A percentile compares a stretch with the other conserved stretches of the same genome.
Evolutionary conservation across 2,888 invertebrate genomes (phyloP).

Genomic region (Orchesella flavescens): DNA sequence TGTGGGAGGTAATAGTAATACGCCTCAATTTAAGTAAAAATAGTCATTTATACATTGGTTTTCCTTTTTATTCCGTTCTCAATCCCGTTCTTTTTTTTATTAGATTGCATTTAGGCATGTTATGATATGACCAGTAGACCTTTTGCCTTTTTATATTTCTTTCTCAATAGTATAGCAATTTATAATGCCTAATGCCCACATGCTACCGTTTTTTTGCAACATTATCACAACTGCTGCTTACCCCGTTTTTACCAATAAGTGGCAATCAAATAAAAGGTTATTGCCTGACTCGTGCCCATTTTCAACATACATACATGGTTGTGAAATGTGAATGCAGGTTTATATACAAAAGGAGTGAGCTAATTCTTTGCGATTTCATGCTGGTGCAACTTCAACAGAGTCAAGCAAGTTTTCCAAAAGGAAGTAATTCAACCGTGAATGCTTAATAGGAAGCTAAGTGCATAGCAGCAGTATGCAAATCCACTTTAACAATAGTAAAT

Average conservation of each 20-base stretch:
- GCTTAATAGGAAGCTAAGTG: too few relatives aligned
- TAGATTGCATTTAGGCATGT: not conserved
- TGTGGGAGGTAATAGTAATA: not conserved
- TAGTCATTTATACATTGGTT: not conserved
- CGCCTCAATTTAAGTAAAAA: conserved; percentile 24
- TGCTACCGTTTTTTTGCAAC: not conserved
- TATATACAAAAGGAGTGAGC: too few relatives aligned
- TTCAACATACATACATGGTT: conserved; percentile 22
- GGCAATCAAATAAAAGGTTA: conserved; percentile 58
- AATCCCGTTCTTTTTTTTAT: not conserved
- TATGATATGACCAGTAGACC: not conserved
- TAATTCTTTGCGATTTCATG: too few relatives aligned
- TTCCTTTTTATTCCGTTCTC: too few relatives aligned
- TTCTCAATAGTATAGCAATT: not conserved
- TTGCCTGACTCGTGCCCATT: conserved; percentile 57
- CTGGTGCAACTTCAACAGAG: too few relatives aligned
- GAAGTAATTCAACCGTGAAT: too few relatives aligned
- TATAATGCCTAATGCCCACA: not conserved
- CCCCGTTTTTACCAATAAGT: conserved; percentile 1
- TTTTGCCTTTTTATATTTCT: not conserved
- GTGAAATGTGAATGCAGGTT: conserved; percentile 9
- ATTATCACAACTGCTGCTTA: not conserved
- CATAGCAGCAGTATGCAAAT: too few relatives aligned
- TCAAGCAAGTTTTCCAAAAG: too few relatives aligned
- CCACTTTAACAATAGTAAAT: too few relatives aligned